These are phyloP conservation scores for Anas capensis DNA, from an alignment of 2,797 vertebrate species.

Conservation along the genomic window DNA sequence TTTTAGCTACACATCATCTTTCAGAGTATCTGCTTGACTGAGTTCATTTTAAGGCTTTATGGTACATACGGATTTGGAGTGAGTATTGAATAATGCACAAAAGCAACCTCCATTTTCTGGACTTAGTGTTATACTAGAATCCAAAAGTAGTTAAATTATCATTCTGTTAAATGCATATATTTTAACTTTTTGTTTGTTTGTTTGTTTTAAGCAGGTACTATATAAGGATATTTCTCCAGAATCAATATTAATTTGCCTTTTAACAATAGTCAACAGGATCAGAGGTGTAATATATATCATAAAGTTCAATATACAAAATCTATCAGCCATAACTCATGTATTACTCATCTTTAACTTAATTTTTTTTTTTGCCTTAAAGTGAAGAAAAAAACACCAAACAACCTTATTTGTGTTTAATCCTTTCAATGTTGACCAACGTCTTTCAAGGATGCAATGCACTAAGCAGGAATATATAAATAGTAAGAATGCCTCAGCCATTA, in stretches of 20 bases:
- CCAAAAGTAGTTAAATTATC: neutral
- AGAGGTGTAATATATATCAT: neutral
- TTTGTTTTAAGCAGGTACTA: neutral
- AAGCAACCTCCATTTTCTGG: neutral
- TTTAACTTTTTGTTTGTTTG: neutral
- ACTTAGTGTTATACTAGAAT: neutral
- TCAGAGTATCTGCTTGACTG: neutral
- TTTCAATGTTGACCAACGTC: neutral
- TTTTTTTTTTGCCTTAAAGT: neutral
- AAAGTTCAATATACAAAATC: neutral
- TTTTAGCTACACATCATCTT: neutral
- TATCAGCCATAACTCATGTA: neutral
- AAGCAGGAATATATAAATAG: neutral
- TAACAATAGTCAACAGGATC: neutral
- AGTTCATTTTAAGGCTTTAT: neutral
- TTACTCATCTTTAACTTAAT: neutral
- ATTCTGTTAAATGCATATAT: neutral
- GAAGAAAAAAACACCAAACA: neutral
- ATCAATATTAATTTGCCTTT: neutral
- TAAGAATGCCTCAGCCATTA: neutral
- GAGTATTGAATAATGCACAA: neutral
- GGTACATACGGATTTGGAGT: neutral
- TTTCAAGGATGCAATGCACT: neutral
- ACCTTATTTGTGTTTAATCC: neutral
- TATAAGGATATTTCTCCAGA: neutral